Conservation (phyloP, 2,797 vertebrate genomes). For the Sebastes itinus region DNA sequence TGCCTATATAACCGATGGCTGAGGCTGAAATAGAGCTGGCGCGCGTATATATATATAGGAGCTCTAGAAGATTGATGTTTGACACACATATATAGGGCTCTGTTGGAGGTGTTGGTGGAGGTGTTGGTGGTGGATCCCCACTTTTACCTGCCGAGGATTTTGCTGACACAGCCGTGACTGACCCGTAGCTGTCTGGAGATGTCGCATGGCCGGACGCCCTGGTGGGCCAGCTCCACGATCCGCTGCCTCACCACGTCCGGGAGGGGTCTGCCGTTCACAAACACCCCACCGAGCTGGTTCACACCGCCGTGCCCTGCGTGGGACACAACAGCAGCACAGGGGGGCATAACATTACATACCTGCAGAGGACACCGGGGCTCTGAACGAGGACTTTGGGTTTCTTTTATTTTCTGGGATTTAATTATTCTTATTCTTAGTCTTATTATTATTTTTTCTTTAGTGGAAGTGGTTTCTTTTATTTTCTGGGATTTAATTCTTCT, state of each 20-base stretch:
- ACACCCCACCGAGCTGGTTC: conserved; percentile 99
- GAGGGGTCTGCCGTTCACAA: conserved; percentile 99
- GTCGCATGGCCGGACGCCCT: conserved; percentile 98
- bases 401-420: not conserved
- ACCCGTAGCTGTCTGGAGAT: conserved; percentile 98
- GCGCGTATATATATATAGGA: conserved; percentile 41
- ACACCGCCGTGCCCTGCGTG: conserved; percentile 99
- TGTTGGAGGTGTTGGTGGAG: conserved; percentile 39
- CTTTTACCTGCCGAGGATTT: conserved; percentile 98
- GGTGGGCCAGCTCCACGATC: conserved; percentile 98
- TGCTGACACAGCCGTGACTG: conserved; percentile 99
- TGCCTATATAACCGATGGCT: conserved; percentile 73
- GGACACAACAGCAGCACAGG: conserved; percentile 88
- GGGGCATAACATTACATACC: conserved; percentile 89
- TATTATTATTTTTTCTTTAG: not conserved
- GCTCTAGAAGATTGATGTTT: conserved; percentile 76
- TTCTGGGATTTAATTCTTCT: too few species aligned
- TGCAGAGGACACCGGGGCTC: conserved; percentile 62
- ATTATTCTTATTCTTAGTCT: too few species aligned
- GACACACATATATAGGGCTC: conserved; percentile 56
- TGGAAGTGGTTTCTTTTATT: not conserved
- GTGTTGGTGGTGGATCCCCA: conserved; percentile 66
- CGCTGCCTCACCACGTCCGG: conserved; percentile 98
- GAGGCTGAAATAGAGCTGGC: conserved; percentile 70
- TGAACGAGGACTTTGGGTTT: not conserved